These are phyloP conservation scores for Hyles lineata DNA, from an alignment of 2,888 invertebrate species.

Conservation along the genomic window DNA sequence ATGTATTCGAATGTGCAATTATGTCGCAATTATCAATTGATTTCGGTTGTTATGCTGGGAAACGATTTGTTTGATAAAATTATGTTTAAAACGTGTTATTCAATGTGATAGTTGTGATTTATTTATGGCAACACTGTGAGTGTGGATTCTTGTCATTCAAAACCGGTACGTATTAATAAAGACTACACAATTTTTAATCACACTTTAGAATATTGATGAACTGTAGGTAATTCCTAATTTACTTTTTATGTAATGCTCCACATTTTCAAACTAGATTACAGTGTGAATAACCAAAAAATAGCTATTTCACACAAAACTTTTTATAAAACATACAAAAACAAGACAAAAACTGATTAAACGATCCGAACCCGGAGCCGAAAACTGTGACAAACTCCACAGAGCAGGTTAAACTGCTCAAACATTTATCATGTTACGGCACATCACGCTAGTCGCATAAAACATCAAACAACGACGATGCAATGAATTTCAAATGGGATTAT, in stretches of 20 bases:
- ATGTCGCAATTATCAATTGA: slow-evolving; percentile 2
- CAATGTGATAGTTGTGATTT: background rate
- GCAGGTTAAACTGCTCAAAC: background rate
- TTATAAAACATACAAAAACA: too few relatives aligned
- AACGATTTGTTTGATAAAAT: background rate
- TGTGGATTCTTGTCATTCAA: background rate
- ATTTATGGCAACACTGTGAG: background rate
- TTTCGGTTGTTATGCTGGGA: background rate
- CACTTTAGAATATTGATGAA: too few relatives aligned
- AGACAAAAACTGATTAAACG: background rate
- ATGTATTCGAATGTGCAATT: background rate
- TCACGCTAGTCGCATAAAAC: slow-evolving; percentile 16
- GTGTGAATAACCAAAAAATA: too few relatives aligned
- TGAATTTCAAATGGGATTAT: slow-evolving; percentile 21
- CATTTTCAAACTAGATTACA: too few relatives aligned
- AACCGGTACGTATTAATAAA: background rate
- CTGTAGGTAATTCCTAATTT: too few relatives aligned
- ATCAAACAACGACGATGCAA: slow-evolving; percentile 18
- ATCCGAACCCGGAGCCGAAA: background rate
- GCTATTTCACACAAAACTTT: too few relatives aligned
- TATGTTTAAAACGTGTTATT: background rate
- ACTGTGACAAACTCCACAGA: background rate
- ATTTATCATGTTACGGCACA: slow-evolving; percentile 1
- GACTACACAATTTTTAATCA: too few relatives aligned
- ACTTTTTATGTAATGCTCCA: too few relatives aligned